Base-by-base conservation (phyloP, 2,797 vertebrate species). In the Etheostoma perlongum region DNA sequence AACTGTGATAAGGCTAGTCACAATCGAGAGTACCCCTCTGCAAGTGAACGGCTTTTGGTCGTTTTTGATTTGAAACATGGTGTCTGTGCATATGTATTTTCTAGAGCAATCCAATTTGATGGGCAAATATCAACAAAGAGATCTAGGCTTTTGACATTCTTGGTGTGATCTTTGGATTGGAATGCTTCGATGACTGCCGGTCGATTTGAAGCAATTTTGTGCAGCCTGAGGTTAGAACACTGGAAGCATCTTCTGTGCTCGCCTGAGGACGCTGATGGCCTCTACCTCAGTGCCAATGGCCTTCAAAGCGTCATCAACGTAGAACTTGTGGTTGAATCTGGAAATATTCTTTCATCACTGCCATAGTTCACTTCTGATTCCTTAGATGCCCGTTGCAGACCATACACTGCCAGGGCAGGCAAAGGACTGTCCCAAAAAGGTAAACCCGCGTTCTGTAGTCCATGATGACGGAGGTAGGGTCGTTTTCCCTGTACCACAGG, bases 141-240 rank as follows among this genome's bases (percentile, higher is more conserved):
- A 25, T 25, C 25, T 25, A 25, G 25, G 25, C 25, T 25, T 2
- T 25, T 2, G 25, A 25, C 25, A 25, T 25, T 2, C 25, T 25
- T 25, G 25, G 25, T 25, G 25, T 25, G 25, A 25, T 4, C 25
- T 25, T 25, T 25, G 25, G 25, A 25, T 25, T 2, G 25, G 25
- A 25, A 25, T 25, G 25, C 25, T 25, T 25, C 3, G 25, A 25
- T 25, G 25, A 25, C 25, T 25, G 25, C 25, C 25, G 25, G 25
- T 25, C 25, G 25, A 25, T 25, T 25, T 25, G 25, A 25, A 25
- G 3, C 25, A 2, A 25, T 25, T 25, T 25, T 72, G 18, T 74
- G 74, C 8, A 84, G 40, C 19, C 61, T 57, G 9, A 77, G 59
- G n/a, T 73, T 82, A 3, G 72, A 25, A 85, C 5, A 23, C 23